Evolutionary conservation across 2,797 vertebrate genomes (phyloP).

Genomic region (Mico argentatus): DNA sequence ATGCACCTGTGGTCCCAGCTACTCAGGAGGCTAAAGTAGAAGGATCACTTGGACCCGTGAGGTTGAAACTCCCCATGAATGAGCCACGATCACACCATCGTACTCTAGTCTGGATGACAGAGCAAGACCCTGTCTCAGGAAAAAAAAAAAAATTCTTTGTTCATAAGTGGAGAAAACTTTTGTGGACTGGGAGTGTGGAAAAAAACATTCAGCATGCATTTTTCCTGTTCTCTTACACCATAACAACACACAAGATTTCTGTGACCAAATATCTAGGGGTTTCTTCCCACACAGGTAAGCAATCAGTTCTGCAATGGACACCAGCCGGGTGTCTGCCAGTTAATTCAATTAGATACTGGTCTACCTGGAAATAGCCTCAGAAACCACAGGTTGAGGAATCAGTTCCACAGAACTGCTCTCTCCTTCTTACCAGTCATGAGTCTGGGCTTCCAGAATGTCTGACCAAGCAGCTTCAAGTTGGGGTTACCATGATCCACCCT

Average conservation of each 20-base stretch:
- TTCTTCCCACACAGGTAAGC: neutral
- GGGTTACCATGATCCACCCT: neutral
- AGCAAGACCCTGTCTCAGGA: neutral
- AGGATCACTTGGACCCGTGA: neutral
- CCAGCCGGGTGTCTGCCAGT: neutral
- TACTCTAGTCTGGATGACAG: neutral
- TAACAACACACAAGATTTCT: neutral
- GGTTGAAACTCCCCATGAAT: neutral
- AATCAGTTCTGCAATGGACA: neutral
- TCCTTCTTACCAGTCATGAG: too few relatives aligned
- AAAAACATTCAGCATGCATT: neutral
- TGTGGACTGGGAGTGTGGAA: neutral
- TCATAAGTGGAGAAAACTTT: neutral
- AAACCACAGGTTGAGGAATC: neutral
- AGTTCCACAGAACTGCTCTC: neutral
- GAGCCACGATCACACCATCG: neutral
- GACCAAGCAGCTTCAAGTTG: neutral
- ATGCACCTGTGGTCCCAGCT: neutral
- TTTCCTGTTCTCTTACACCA: neutral
- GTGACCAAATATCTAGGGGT: neutral
- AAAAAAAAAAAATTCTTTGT: neutral
- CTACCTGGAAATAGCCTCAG: neutral
- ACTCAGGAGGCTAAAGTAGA: neutral
- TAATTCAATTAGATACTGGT: neutral
- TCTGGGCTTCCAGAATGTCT: neutral